phyloP scores from a whole-genome alignment of 2,113 vertebrate genomes.

The Danio rerio region GRCz12tu NC_133181.1:40453501-40454000 shows the following conservation, averaged over 20 bases:
- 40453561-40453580: not conserved
- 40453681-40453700: not conserved
- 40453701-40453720: not conserved
- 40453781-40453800: not conserved
- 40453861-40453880: slow-evolving; percentile 5
- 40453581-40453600: not conserved
- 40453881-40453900: not conserved
- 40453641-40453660: not conserved
- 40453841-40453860: slow-evolving; percentile 3
- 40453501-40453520: no score
- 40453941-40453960: slow-evolving; percentile 25
- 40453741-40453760: no score
- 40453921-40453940: slow-evolving; percentile 18
- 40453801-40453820: not conserved
- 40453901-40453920: not conserved
- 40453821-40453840: not conserved
- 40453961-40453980: slow-evolving; percentile 30
- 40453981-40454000: slow-evolving; percentile 35
- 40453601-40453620: not conserved
- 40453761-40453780: no score
- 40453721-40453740: not conserved
- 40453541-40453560: not conserved
- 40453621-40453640: not conserved
- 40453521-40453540: no score
- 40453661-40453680: slow-evolving; percentile 12